Evolutionary conservation across 2,797 vertebrate species (phyloP), one percentile per base, ranked within the genome.

Genomic region (Echeneis naucrates): DNA sequence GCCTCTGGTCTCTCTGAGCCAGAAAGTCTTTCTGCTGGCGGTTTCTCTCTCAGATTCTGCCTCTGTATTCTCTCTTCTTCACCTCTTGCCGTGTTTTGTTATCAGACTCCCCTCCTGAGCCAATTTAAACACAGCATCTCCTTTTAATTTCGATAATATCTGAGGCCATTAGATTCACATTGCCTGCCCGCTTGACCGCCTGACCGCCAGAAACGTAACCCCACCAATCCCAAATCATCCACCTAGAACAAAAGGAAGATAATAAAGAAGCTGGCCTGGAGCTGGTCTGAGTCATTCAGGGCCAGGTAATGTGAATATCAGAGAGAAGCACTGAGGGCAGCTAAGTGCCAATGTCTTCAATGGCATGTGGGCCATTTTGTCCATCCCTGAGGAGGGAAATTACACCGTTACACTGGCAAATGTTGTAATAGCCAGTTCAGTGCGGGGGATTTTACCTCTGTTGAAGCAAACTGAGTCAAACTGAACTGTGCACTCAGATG

Each of bases 101-200:
- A 82, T 84, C 82, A 27, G 75, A 32, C 33, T 0, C 70, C 83
- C 85, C 89, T 77, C 72, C 71, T 44, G 83, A 72, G 72, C 70
- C 84, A 80, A 81, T 89, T 87, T 77, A 72, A 85, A 83, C 38
- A 13, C 9, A 9, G 50, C 78, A 65, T 71, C 70, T 83, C 54
- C 81, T 88, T 88, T 91, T 87, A 82, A 89, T 86, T 88, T 75
- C n/a, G 42, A 83, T 85, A 30, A 80, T 75, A 83, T 88, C 89
- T 68, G 37, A 68, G 35, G 48, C 79, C 77, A 85, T 89, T 89
- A 89, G 75, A 81, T 65, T 76, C 74, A 56, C 57, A 16, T 60
- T 1, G 57, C 74, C 68, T 74, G 71, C 26, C 63, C 12, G 56
- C 72, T 84, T 70, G 78, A 83, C 86, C 54, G 19, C 47, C 51